These are phyloP conservation scores for Danaus chrysippus DNA, from an alignment of 2,888 invertebrate species.

Conservation along the genomic window DNA sequence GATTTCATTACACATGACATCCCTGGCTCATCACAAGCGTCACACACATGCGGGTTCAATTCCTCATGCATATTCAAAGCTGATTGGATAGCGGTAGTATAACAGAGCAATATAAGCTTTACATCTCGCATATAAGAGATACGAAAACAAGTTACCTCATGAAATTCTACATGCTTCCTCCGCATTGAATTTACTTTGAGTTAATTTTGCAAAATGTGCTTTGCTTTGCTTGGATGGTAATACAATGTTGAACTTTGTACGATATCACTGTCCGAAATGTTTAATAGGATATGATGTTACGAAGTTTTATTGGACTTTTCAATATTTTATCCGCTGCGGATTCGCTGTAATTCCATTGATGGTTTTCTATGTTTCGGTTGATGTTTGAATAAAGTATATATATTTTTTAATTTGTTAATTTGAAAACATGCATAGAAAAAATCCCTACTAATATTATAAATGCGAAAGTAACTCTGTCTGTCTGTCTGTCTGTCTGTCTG, in stretches of 20 bases:
- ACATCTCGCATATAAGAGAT: conserved; percentile 15
- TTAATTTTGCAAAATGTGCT: conserved; percentile 32
- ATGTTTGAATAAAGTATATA: no score
- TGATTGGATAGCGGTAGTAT: conserved; percentile 28
- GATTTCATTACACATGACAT: conserved; percentile 29
- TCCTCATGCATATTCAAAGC: conserved; percentile 64
- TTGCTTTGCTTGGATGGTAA: conserved; percentile 22
- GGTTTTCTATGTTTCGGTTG: no score
- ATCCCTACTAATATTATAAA: no score
- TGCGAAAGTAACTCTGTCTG: no score
- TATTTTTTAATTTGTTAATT: no score
- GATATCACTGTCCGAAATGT: conserved; percentile 24
- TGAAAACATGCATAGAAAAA: no score
- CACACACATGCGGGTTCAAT: conserved; percentile 47
- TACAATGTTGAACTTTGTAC: conserved; percentile 26
- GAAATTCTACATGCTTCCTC: conserved; percentile 19
- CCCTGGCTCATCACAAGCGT: conserved; percentile 50
- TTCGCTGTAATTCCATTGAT: no score
- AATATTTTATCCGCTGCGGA: background rate
- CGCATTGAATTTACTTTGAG: conserved; percentile 32
- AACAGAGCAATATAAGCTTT: conserved; percentile 31
- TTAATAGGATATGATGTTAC: conserved; percentile 17
- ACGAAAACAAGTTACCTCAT: conserved; percentile 14
- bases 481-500: no score
- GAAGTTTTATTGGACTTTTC: background rate